Base-by-base conservation (phyloP, 2,797 vertebrate genomes). In the Pangasius larnaudii region DNA sequence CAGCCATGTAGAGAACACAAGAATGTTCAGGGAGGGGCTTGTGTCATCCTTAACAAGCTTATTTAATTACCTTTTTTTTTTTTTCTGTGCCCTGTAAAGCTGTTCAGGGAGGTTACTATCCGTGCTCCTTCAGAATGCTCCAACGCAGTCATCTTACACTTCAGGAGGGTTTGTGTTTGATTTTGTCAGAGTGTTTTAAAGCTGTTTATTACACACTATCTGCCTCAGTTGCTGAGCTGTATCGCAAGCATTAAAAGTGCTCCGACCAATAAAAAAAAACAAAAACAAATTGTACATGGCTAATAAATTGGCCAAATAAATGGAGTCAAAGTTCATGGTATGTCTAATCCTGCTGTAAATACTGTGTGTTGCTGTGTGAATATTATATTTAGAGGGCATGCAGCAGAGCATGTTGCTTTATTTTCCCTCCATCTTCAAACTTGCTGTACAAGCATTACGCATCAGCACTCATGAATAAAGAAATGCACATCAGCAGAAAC, bases 1-100 rank as follows among this genome's bases (percentile, higher is more conserved):
- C 89, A 92, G 90, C 89, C 86, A 89, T 90, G 93, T 88, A 87
- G 85, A 88, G 58, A 86, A 84, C 85, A 88, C 74, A 83, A 84
- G 63, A 77, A 87, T 81, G 59, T 88, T 72, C 81, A 58, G 51
- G 59, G 85, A 84, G 74, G 67, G 84, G 81, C 19, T 80, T 58
- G 56, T 88, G 78, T 91, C 87, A 88, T 84, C 42, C 59, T 86
- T 86, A 91, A 89, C 89, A 87, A 84, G 82, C 86, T 67, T 65
- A 88, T 88, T 86, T 87, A 89, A 90, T 91, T 86, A 88, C 74
- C 67, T 49, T 49, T 71, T 36, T 56, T 49, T 49, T 49, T 71
- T 13, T 5, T 58, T 19, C 53, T 82, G 67, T 85, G 61, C 63
- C 71, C 39, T n/a, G 24, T 87, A 84, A 87, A 49, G 22, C 65